Percentiles rank a stretch among this genome's conserved stretches.
Evolutionary conservation across 2,797 vertebrate species (phyloP).

Genomic region (Sebastes flavidus): DNA sequence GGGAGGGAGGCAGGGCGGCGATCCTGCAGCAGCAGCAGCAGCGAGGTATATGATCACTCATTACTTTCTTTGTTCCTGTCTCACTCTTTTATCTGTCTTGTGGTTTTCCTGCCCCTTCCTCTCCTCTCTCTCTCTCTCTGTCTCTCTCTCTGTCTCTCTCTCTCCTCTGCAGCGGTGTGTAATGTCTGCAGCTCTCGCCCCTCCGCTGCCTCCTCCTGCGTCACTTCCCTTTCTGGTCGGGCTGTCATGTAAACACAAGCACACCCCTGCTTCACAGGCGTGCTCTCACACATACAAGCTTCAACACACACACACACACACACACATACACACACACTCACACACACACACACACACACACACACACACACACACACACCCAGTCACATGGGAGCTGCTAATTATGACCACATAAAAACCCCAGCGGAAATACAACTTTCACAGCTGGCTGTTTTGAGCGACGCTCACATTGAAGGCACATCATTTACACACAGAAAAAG

Average conservation of each 20-base stretch:
- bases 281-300: constrained; percentile 15
- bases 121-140: not conserved
- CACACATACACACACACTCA: not conserved
- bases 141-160: constrained; percentile 1
- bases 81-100: constrained; percentile 42
- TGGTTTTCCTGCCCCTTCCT: constrained; percentile 46
- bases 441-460: constrained; percentile 68
- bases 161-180: constrained; percentile 60
- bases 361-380: constrained; percentile 29
- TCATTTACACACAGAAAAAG: constrained; percentile 10
- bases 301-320: not conserved
- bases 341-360: not conserved
- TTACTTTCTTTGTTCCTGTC: constrained; percentile 46
- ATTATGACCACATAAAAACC: constrained; percentile 73
- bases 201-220: constrained; percentile 68
- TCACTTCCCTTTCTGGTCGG: constrained; percentile 75
- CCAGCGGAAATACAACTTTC: constrained; percentile 73
- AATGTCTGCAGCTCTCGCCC: constrained; percentile 69
- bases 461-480: constrained; percentile 12
- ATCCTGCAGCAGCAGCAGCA: not conserved
- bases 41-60: constrained; percentile 25
- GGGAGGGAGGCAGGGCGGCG: not conserved
- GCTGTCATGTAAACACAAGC: constrained; percentile 74
- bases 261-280: constrained; percentile 43
- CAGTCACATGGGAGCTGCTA: constrained; percentile 73